These are phyloP conservation scores for Echiichthys vipera DNA, from an alignment of 2,797 vertebrate genomes.

Conservation along the genomic window DNA sequence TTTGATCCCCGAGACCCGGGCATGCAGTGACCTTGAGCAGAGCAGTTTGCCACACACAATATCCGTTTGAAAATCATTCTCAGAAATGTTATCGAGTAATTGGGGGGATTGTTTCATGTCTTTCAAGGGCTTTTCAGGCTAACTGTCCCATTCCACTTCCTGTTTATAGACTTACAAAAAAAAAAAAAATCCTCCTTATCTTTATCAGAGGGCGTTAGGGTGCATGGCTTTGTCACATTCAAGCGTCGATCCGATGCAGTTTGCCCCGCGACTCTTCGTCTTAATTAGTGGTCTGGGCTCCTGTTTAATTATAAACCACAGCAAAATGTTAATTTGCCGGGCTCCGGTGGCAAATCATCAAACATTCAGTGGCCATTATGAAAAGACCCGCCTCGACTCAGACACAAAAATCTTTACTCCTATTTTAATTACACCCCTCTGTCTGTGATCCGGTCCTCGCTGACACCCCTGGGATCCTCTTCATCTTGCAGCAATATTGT, in stretches of 20 bases:
- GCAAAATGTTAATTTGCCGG: slow-evolving; percentile 52
- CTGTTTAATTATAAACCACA: slow-evolving; percentile 61
- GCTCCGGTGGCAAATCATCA: slow-evolving; percentile 36
- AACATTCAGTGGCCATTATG: slow-evolving; percentile 48
- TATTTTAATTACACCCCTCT: slow-evolving; percentile 61
- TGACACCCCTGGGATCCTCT: slow-evolving; percentile 66
- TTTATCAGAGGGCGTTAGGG: not conserved
- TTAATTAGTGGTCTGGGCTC: slow-evolving; percentile 46
- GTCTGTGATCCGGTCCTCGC: slow-evolving; percentile 42
- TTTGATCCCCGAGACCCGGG: not conserved
- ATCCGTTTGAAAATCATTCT: not conserved
- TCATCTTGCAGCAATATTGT: slow-evolving; percentile 57
- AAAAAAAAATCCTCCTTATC: not conserved
- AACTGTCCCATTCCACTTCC: not conserved
- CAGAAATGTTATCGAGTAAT: no score
- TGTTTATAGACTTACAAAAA: not conserved
- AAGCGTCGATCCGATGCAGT: slow-evolving; percentile 29
- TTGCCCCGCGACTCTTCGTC: slow-evolving; percentile 9
- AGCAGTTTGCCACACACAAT: not conserved
- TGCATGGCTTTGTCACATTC: slow-evolving; percentile 16
- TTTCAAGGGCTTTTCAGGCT: no score
- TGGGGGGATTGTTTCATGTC: no score
- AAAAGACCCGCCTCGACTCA: slow-evolving; percentile 39
- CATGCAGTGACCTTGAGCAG: not conserved
- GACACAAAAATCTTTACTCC: slow-evolving; percentile 62